Evolutionary conservation across 2,888 invertebrate genomes (phyloP).

Genomic region (Synergus umbraculus): DNA sequence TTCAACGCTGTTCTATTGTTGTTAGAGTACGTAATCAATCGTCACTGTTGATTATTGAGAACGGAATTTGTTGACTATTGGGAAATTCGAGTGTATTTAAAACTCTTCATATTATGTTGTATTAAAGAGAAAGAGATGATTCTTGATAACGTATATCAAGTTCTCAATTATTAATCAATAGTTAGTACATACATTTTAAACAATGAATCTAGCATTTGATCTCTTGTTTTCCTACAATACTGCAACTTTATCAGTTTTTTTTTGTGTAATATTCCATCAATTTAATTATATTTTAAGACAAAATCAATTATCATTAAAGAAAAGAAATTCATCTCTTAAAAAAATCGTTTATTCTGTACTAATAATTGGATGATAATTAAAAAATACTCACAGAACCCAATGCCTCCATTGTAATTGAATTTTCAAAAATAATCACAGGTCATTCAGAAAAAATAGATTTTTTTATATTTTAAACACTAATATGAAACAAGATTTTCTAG

Average conservation of each 20-base stretch:
- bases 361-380: background rate
- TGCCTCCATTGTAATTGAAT: slow-evolving; percentile 65
- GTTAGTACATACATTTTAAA: background rate
- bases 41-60: too few relatives aligned
- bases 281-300: background rate
- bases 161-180: background rate
- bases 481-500: background rate
- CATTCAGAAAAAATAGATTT: slow-evolving; percentile 8
- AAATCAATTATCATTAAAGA: background rate
- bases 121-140: background rate
- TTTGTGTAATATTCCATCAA: background rate
- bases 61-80: too few relatives aligned
- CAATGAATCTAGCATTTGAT: background rate
- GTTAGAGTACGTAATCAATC: too few relatives aligned
- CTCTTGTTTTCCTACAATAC: background rate
- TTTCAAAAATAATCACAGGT: slow-evolving; percentile 26
- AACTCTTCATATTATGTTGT: too few relatives aligned
- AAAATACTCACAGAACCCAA: slow-evolving; percentile 69
- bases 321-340: background rate
- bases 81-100: too few relatives aligned
- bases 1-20: slow-evolving; percentile 23
- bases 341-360: background rate
- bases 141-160: background rate
- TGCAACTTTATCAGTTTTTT: background rate
- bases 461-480: slow-evolving; percentile 40